Evolutionary conservation across 2,113 vertebrate genomes (phyloP).

Genomic region (Siniperca chuatsi): DNA sequence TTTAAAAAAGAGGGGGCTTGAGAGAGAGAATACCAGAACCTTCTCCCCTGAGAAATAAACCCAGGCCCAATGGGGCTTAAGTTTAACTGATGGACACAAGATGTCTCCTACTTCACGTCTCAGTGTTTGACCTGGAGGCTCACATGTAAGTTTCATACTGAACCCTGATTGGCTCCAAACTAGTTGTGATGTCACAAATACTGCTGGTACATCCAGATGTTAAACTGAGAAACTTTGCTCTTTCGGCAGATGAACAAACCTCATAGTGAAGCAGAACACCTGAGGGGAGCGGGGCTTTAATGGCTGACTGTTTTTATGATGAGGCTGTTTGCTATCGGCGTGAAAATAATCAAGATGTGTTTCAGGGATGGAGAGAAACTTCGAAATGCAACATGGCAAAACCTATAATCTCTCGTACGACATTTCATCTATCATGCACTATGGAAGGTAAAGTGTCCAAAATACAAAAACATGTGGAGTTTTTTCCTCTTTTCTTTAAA

Average conservation of each 20-base stretch:
- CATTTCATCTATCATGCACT: constrained; percentile 75
- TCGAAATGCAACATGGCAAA: neutral
- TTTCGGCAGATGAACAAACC: too few relatives aligned
- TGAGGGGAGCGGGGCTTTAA: too few relatives aligned
- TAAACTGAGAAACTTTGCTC: neutral
- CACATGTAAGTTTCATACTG: neutral
- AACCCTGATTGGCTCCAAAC: neutral
- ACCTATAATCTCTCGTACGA: constrained; percentile 68
- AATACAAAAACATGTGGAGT: too few relatives aligned
- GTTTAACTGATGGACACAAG: too few relatives aligned
- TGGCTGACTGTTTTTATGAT: too few relatives aligned
- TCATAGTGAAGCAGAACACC: too few relatives aligned
- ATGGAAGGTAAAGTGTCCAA: constrained; percentile 66
- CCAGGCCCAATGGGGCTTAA: too few relatives aligned
- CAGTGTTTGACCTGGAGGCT: too few relatives aligned
- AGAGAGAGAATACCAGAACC: too few relatives aligned
- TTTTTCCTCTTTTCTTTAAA: neutral
- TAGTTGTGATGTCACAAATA: neutral
- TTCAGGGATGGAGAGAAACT: constrained; percentile 70
- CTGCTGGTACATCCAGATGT: neutral
- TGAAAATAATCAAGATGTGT: neutral
- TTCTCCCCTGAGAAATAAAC: too few relatives aligned
- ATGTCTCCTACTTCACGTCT: too few relatives aligned
- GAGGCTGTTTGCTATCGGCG: neutral
- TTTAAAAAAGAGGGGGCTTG: too few relatives aligned